Conservation (phyloP, 2,113 vertebrate species). For the Anhinga anhinga region DNA sequence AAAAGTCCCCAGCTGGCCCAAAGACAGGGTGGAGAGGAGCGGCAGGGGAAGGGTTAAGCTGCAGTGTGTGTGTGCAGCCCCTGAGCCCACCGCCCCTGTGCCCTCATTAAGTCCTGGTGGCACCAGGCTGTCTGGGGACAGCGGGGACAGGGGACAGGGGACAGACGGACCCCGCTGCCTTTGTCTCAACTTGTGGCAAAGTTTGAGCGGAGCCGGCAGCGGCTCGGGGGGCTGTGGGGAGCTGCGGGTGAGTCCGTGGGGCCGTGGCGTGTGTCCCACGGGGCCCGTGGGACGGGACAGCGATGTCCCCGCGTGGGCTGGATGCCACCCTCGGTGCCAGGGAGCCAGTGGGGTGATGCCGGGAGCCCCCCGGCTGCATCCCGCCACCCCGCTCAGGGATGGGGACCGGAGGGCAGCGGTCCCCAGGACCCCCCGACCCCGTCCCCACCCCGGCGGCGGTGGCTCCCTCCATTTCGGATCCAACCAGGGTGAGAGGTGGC, state of each 20-base stretch:
- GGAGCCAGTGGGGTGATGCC: not conserved
- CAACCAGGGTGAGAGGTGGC: not conserved
- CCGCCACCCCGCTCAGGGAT: fast-evolving
- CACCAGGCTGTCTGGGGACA: constrained; percentile 19
- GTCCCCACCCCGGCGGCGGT: not conserved
- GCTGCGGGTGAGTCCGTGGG: not conserved
- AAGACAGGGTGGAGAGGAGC: not conserved
- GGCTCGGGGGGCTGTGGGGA: not conserved
- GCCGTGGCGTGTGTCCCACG: not conserved
- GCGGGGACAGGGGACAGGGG: not conserved
- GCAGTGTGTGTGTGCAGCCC: not conserved
- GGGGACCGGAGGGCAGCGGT: too few relatives aligned
- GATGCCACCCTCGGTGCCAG: not conserved
- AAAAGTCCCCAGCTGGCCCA: not conserved
- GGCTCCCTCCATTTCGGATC: not conserved
- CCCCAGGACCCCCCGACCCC: not conserved
- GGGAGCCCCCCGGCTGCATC: not conserved
- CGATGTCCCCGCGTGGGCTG: not conserved
- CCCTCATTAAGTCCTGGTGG: constrained; percentile 8
- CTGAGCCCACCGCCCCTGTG: not conserved
- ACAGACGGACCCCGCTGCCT: not conserved
- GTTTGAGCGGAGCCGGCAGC: not conserved
- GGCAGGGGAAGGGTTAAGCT: constrained; percentile 14
- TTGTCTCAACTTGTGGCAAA: constrained; percentile 3
- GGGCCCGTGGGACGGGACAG: not conserved